Conservation (phyloP, 2,797 vertebrate genomes). For the Rhincodon typus region DNA sequence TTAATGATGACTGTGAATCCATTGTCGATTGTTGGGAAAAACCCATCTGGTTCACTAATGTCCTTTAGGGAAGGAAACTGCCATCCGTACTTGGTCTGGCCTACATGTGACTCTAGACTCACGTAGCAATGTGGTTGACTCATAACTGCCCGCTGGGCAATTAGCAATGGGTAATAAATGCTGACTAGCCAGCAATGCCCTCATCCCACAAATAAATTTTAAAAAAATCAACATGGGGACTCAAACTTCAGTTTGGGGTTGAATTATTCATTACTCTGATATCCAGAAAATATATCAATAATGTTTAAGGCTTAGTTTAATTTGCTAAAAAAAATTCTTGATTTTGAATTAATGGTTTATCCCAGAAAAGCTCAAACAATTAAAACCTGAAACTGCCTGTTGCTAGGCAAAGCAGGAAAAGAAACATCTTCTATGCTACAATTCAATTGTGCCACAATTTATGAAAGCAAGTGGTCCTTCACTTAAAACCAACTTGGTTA, state of each 20-base stretch:
- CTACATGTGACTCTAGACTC: no score
- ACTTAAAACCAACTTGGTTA: background rate
- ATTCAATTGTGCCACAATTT: background rate
- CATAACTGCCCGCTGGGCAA: no score
- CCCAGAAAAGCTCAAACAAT: background rate
- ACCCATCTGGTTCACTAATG: no score
- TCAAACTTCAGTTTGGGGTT: background rate
- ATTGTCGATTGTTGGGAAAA: no score
- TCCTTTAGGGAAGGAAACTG: no score
- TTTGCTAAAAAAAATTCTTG: background rate
- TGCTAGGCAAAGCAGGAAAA: background rate
- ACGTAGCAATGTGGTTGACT: no score
- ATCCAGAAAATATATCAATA: background rate
- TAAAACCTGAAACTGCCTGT: background rate
- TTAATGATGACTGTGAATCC: no score
- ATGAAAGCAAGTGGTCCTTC: background rate
- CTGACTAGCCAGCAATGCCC: no score
- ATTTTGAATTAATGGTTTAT: background rate
- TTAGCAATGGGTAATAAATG: no score
- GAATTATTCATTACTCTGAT: no score
- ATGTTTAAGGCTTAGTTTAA: background rate
- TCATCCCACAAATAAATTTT: no score
- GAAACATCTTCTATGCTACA: background rate
- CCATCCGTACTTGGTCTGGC: no score
- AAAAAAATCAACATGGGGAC: background rate